Conservation (phyloP, 2,888 invertebrate genomes). For the Leucophenga maculata region DNA sequence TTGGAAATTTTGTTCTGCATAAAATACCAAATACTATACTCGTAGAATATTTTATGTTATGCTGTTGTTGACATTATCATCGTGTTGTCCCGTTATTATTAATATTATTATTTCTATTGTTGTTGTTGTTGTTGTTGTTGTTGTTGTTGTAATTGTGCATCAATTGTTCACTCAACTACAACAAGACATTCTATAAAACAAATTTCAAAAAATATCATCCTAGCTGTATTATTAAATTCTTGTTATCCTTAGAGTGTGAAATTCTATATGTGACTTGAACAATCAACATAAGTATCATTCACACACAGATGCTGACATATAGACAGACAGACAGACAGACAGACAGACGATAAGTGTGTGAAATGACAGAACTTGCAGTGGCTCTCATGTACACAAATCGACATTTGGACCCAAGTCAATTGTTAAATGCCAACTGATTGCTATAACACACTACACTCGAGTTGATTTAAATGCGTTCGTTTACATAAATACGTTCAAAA, state of each 20-base stretch:
- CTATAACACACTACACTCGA: background rate
- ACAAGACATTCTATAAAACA: background rate
- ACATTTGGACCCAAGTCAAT: slow-evolving; percentile 7
- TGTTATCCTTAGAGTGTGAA: background rate
- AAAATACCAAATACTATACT: no score
- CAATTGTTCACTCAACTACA: background rate
- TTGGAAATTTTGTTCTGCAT: no score
- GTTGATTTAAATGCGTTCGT: slow-evolving; percentile 4
- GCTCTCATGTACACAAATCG: background rate
- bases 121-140: no score
- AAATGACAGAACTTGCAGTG: background rate
- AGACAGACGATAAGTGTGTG: background rate
- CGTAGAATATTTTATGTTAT: background rate
- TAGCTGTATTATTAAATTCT: no score
- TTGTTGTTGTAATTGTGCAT: background rate
- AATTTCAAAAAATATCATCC: background rate
- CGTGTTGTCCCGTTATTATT: background rate
- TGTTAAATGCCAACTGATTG: slow-evolving; percentile 22
- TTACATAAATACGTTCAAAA: background rate
- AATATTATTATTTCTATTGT: background rate
- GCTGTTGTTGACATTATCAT: background rate
- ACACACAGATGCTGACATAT: background rate
- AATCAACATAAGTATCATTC: slow-evolving; percentile 7
- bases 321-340: slow-evolving; percentile 1
- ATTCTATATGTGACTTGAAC: slow-evolving; percentile 6